These are phyloP conservation scores for Aurelia aurita DNA, from an alignment of 30 jellyfish, hydroid and myxozoan genomes.

Conservation along the genomic window DNA sequence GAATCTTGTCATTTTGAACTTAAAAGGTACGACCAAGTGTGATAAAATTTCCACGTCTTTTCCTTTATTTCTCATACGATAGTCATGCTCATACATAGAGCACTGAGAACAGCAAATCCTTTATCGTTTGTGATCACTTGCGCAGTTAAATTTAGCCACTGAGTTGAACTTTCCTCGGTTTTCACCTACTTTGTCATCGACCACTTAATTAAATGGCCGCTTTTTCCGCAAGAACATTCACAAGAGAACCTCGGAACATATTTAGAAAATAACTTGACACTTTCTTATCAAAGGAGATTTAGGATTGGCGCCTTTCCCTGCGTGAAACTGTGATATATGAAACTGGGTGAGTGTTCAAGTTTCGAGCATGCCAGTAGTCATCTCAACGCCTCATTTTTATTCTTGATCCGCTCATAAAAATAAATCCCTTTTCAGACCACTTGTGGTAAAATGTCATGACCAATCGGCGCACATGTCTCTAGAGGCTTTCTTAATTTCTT, in stretches of 20 bases:
- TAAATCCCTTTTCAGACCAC: slow-evolving; percentile 67
- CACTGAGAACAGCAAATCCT: too few relatives aligned
- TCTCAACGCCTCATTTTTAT: slow-evolving; percentile 76
- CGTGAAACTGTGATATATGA: slow-evolving; percentile 59
- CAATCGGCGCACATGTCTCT: slow-evolving; percentile 44
- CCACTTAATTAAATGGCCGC: slow-evolving; percentile 1
- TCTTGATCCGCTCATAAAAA: slow-evolving; percentile 66
- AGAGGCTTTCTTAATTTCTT: slow-evolving; percentile 19
- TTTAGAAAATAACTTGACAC: slow-evolving; percentile 63
- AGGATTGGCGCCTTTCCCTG: slow-evolving; percentile 75
- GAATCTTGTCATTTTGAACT: too few relatives aligned
- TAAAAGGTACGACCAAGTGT: too few relatives aligned
- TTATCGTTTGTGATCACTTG: too few relatives aligned
- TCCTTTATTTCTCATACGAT: too few relatives aligned
- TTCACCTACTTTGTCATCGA: slow-evolving; percentile 1
- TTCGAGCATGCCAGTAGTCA: slow-evolving; percentile 50
- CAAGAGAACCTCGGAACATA: slow-evolving; percentile 20
- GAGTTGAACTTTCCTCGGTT: too few relatives aligned
- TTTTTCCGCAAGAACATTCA: slow-evolving; percentile 15
- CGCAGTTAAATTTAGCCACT: too few relatives aligned
- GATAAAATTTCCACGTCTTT: too few relatives aligned
- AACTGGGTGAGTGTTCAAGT: slow-evolving; percentile 20
- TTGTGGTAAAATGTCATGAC: slow-evolving; percentile 53
- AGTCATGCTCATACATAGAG: too few relatives aligned
- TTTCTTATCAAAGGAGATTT: slow-evolving; percentile 62